These are phyloP conservation scores for Dilophus febrilis DNA, from an alignment of 2,888 invertebrate genomes.

Conservation along the genomic window DNA sequence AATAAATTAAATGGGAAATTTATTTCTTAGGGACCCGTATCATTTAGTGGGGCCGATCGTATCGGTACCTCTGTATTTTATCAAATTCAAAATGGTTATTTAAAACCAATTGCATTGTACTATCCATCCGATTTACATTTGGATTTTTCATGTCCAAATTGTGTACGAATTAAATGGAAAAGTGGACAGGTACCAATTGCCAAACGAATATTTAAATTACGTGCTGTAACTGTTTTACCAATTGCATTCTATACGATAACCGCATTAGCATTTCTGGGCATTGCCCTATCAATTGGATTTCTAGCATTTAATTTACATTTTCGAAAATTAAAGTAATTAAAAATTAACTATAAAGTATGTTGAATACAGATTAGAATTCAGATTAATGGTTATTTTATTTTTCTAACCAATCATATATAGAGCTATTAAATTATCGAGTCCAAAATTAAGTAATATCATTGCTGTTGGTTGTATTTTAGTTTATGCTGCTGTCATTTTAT, in stretches of 20 bases:
- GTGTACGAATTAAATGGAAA: constrained; percentile 50
- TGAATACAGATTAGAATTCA: no score
- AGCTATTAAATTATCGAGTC: constrained; percentile 82
- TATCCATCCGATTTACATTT: constrained; percentile 41
- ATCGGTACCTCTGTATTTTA: constrained; percentile 74
- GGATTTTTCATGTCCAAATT: constrained; percentile 52
- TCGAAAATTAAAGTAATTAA: constrained; percentile 55
- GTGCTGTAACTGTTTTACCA: constrained; percentile 61
- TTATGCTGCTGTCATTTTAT: constrained; percentile 72
- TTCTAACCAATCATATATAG: constrained; percentile 35
- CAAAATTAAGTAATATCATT: constrained; percentile 80
- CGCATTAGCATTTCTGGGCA: constrained; percentile 54
- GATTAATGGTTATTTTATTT: no score
- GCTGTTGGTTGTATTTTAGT: constrained; percentile 79
- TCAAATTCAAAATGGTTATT: constrained; percentile 68
- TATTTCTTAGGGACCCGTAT: constrained; percentile 59
- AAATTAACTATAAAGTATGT: no score
- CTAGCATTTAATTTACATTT: constrained; percentile 70
- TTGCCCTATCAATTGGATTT: constrained; percentile 55
- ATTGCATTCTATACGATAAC: constrained; percentile 58
- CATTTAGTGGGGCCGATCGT: constrained; percentile 76
- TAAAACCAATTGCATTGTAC: constrained; percentile 56
- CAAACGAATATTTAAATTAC: constrained; percentile 51
- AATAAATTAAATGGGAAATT: not conserved
- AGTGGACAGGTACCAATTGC: constrained; percentile 68